Conservation (phyloP, 1,140 invertebrate species). For the Pseudoatta argentina region DNA sequence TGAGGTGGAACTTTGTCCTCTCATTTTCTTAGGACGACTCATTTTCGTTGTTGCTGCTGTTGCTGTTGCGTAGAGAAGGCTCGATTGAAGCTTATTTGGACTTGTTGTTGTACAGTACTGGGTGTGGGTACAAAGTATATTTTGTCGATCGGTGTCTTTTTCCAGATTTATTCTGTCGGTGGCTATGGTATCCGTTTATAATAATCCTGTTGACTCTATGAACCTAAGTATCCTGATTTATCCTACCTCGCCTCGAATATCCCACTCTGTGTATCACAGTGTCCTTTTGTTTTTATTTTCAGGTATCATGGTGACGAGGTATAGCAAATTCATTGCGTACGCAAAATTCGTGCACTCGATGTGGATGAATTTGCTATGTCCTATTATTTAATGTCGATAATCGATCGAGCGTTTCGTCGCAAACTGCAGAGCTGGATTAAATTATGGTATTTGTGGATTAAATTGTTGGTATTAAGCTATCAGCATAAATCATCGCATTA, state of each 20-base stretch:
- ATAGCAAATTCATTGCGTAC: slow-evolving; percentile 65
- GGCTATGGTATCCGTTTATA: slow-evolving; percentile 75
- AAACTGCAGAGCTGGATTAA: slow-evolving; percentile 17
- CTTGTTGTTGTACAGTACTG: slow-evolving; percentile 83
- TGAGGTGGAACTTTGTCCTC: slow-evolving; percentile 37
- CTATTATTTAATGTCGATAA: slow-evolving; percentile 52
- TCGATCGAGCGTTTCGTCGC: slow-evolving; percentile 36
- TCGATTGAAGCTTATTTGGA: slow-evolving; percentile 81
- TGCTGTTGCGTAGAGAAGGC: slow-evolving; percentile 73
- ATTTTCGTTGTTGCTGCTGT: slow-evolving; percentile 63
- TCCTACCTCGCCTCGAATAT: slow-evolving; percentile 60
- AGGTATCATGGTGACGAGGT: slow-evolving; percentile 67
- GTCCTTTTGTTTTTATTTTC: slow-evolving; percentile 74
- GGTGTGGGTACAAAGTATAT: slow-evolving; percentile 81
- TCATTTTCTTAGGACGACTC: slow-evolving; percentile 70
- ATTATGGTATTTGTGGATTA: neutral
- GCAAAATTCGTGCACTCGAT: neutral
- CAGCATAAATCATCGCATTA: slow-evolving; percentile 15
- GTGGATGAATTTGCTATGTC: slow-evolving; percentile 64
- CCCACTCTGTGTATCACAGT: slow-evolving; percentile 39
- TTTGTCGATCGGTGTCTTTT: slow-evolving; percentile 77
- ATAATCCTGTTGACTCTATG: slow-evolving; percentile 62
- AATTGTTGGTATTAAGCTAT: slow-evolving; percentile 34
- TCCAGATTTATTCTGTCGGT: slow-evolving; percentile 80
- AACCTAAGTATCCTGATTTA: slow-evolving; percentile 61